These are phyloP conservation scores for Pseudotriccus pelzelni DNA, from an alignment of 2,797 vertebrate species.

Conservation along the genomic window DNA sequence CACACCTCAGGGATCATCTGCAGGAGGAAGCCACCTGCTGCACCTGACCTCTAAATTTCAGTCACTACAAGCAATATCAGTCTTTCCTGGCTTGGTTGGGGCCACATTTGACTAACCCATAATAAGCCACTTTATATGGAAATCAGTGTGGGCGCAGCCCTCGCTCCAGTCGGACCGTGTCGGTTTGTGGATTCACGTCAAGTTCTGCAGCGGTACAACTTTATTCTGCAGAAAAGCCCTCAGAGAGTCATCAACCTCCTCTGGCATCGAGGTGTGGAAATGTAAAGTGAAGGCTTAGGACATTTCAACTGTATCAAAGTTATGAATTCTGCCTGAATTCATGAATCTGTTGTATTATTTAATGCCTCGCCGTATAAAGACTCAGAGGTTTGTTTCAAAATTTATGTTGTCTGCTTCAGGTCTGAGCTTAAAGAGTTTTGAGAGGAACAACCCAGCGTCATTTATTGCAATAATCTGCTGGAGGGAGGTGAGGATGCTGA, in stretches of 20 bases:
- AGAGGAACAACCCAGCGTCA: not conserved
- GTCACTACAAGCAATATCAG: not conserved
- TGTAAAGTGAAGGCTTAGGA: not conserved
- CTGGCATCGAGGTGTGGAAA: not conserved
- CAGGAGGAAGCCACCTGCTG: not conserved
- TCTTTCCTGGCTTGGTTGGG: not conserved
- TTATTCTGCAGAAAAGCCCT: not conserved
- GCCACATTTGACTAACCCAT: not conserved
- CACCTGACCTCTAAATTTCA: not conserved
- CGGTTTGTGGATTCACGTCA: not conserved
- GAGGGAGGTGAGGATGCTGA: not conserved
- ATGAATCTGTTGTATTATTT: slow-evolving; percentile 19
- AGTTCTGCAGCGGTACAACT: not conserved
- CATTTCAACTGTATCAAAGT: not conserved
- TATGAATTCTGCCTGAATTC: slow-evolving; percentile 10
- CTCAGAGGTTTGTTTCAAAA: not conserved
- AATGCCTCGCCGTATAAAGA: not conserved
- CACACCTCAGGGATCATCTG: not conserved
- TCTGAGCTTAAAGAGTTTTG: not conserved
- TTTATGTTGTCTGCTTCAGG: not conserved
- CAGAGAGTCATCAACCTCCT: not conserved
- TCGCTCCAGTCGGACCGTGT: not conserved
- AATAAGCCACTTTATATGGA: slow-evolving; percentile 33
- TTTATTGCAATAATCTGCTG: not conserved
- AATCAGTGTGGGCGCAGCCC: not conserved